These are phyloP conservation scores for Caenorhabditis remanei DNA, from an alignment of 1,140 invertebrate genomes.

Conservation along the genomic window DNA sequence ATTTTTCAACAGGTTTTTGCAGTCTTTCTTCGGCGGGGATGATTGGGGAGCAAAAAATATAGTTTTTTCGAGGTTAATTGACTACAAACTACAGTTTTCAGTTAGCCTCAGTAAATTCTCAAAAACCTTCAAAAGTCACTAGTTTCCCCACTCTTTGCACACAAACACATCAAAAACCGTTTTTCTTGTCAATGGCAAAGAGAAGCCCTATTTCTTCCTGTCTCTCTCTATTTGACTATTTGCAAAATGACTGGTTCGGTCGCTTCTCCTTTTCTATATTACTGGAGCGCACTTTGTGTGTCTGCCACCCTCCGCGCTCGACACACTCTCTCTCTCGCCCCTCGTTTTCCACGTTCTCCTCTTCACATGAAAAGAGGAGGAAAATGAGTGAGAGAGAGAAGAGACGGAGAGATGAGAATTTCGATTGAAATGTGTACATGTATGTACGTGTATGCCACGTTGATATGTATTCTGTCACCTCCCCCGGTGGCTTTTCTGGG, in stretches of 20 bases:
- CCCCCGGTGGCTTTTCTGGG: not conserved
- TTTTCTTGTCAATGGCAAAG: not conserved
- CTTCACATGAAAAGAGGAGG: not conserved
- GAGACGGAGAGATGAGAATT: not conserved
- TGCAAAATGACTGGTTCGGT: not conserved
- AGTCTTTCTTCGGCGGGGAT: too few relatives aligned
- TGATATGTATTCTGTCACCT: not conserved
- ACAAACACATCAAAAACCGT: too few relatives aligned
- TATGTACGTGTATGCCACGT: slow-evolving; percentile 16
- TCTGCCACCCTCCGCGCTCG: slow-evolving; percentile 9
- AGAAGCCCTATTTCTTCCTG: not conserved
- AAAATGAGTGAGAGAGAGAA: not conserved
- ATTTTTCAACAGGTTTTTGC: slow-evolving; percentile 5
- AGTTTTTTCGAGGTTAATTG: too few relatives aligned
- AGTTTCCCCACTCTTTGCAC: too few relatives aligned
- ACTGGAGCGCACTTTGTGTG: not conserved
- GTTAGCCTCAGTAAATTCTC: not conserved
- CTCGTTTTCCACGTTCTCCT: slow-evolving; percentile 15
- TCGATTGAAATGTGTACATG: slow-evolving; percentile 31
- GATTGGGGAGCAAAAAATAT: too few relatives aligned
- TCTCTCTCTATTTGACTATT: not conserved
- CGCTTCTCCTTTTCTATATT: not conserved
- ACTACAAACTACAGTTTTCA: not conserved
- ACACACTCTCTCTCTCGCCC: slow-evolving; percentile 8
- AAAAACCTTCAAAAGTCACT: not conserved